Evolutionary conservation across 37 sponge, comb jelly and placozoan species (phyloP), one percentile per base, ranked within the genome.

Genomic region (Beroe forskalii): DNA sequence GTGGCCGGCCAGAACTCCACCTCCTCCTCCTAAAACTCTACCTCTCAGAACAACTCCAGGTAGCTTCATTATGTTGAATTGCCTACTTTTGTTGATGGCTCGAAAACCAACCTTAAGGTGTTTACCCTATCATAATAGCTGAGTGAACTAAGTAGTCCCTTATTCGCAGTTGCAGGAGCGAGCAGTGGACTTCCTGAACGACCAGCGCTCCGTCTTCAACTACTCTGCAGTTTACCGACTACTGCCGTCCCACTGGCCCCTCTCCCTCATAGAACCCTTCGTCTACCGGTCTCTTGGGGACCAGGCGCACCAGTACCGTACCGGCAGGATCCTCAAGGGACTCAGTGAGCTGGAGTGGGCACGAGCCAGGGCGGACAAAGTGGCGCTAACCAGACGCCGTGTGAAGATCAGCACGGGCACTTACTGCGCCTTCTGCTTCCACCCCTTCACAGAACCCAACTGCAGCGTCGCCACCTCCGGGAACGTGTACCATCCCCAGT

Each of bases 321-420:
- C 72, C 32, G 32, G 38, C 36, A 1, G 72, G 72, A 69, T 69
- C 2, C 19, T 69, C 32, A 69, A 69, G 38, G 72, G 72, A 3
- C 17, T 69, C 2, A 69, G 72, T 35, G 72, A 69, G 72, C 38
- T 69, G 72, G 72, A 69, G 72, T 69, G 72, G 72, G 72, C 72
- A 20, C 28, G 72, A 14, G 38, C 32, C 19, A 1, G 72, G 4
- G 72, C 72, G 3, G 72, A 35, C 3, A 69, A 17, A 32, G 72
- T 69, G 35, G 72, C 19, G 38, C 32, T 35, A 17, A 69, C 72
- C 4, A 69, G 38, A 32, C 1, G 72, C 28, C 2, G 1, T 36
- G 72, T 69, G 8, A 69, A 69, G 72, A 36, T 69, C 9, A 69
- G 19, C 20, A 33, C 17, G 28, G 72, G 72, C 1, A 69, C 72